Conservation (phyloP, 2,797 vertebrate species). For the Dendrocincla fuliginosa region DNA sequence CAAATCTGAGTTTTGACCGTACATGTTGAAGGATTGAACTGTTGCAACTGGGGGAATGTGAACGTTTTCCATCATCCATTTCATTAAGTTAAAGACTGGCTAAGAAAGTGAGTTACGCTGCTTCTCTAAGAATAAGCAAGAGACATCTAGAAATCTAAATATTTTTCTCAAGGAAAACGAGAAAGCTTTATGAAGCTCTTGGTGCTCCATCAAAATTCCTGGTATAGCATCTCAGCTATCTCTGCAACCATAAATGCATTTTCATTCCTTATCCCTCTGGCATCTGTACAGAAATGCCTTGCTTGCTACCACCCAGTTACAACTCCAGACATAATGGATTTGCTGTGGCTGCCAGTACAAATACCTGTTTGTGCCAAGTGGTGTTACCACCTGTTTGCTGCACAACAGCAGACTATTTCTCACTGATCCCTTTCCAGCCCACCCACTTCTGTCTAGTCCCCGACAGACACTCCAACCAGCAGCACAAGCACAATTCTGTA, state of each 20-base stretch:
- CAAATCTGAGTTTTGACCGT: background rate
- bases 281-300: background rate
- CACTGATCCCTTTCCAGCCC: background rate
- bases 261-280: background rate
- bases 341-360: slow-evolving; percentile 31
- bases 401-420: background rate
- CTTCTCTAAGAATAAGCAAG: background rate
- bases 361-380: slow-evolving; percentile 6
- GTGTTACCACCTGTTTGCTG: slow-evolving; percentile 11
- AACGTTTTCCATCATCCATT: background rate
- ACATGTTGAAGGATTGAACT: background rate
- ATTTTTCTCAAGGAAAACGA: background rate
- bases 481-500: background rate
- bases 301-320: background rate
- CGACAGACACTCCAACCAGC: background rate
- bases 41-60: fast-evolving
- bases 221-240: background rate
- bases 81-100: background rate
- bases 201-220: background rate
- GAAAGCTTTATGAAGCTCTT: background rate
- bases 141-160: background rate
- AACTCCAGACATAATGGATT: background rate
- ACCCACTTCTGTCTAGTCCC: background rate
- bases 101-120: background rate
- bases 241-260: background rate